A percentile compares a stretch with the other conserved stretches of the same genome.
phyloP scores from a whole-genome alignment of 2,797 vertebrate species.

The Chaunax sp. region DNA sequence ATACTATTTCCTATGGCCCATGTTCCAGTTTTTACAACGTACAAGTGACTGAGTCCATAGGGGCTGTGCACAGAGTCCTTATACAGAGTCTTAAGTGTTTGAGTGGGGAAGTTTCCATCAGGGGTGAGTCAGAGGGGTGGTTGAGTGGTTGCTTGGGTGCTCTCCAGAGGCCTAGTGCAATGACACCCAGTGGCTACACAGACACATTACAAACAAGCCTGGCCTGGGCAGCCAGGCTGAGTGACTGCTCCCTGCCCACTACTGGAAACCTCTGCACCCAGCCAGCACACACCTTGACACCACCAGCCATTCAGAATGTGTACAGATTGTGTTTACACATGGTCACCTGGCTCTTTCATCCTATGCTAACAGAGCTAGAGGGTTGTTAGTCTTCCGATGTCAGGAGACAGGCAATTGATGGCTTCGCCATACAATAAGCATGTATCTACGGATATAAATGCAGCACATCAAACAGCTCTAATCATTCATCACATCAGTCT shows the following conservation, averaged over 20 bases:
- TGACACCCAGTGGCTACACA: slow-evolving; percentile 85
- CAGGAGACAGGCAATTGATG: slow-evolving; percentile 43
- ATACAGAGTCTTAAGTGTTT: slow-evolving; percentile 80
- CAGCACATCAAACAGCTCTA: slow-evolving; percentile 56
- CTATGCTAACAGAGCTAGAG: slow-evolving; percentile 47
- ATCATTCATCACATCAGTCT: slow-evolving; percentile 61
- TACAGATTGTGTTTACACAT: slow-evolving; percentile 64
- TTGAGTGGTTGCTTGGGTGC: slow-evolving; percentile 79
- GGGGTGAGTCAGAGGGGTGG: slow-evolving; percentile 80
- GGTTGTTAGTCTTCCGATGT: slow-evolving; percentile 44
- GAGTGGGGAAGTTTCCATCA: slow-evolving; percentile 82
- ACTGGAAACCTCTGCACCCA: slow-evolving; percentile 63
- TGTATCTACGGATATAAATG: slow-evolving; percentile 71
- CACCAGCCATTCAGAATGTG: slow-evolving; percentile 61
- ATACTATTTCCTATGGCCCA: slow-evolving; percentile 30
- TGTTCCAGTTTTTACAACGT: slow-evolving; percentile 57
- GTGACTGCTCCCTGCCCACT: slow-evolving; percentile 61
- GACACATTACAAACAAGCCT: slow-evolving; percentile 81
- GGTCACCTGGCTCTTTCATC: slow-evolving; percentile 53
- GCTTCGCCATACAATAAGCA: slow-evolving; percentile 37
- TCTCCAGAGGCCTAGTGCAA: slow-evolving; percentile 80
- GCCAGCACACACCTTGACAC: slow-evolving; percentile 74
- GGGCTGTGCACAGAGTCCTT: slow-evolving; percentile 67
- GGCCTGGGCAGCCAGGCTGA: slow-evolving; percentile 52
- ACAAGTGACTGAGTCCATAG: slow-evolving; percentile 66